Conservation (phyloP, 2,888 invertebrate species). For the Adelphocoris suturalis region DNA sequence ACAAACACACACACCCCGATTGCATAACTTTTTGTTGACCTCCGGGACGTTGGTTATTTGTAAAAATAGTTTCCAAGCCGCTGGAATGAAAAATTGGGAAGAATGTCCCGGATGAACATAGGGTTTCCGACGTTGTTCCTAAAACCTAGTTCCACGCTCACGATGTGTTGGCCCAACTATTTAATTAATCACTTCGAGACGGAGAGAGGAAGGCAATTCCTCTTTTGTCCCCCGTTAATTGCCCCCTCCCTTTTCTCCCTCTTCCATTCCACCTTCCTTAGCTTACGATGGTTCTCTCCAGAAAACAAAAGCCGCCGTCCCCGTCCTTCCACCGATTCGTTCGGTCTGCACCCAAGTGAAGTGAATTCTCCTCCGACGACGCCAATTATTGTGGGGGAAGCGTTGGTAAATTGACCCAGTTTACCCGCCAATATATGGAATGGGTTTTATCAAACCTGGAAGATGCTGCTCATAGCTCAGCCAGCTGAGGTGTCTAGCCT, state of each 20-base stretch:
- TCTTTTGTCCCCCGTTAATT: conserved; percentile 26
- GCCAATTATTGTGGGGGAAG: background rate
- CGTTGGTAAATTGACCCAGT: background rate
- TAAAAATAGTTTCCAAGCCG: too few species aligned
- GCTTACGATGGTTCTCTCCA: background rate
- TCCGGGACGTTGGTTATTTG: too few species aligned
- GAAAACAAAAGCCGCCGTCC: background rate
- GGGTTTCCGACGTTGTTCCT: background rate
- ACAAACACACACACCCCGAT: too few species aligned
- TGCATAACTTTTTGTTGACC: too few species aligned
- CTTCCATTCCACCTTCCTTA: background rate
- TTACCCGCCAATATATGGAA: background rate
- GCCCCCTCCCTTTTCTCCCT: background rate
- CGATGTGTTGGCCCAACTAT: conserved; percentile 33
- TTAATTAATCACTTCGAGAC: background rate
- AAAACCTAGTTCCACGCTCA: background rate
- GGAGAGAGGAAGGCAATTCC: background rate
- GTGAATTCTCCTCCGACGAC: background rate
- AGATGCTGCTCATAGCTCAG: too few species aligned
- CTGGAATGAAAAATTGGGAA: background rate
- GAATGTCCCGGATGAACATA: background rate
- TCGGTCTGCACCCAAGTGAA: too few species aligned
- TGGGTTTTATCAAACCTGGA: too few species aligned
- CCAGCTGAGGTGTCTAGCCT: too few species aligned
- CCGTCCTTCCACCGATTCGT: background rate